Evolutionary conservation across 37 sponge, comb jelly and placozoan species (phyloP).

Genomic region (Halisarca cf. caerulea): DNA sequence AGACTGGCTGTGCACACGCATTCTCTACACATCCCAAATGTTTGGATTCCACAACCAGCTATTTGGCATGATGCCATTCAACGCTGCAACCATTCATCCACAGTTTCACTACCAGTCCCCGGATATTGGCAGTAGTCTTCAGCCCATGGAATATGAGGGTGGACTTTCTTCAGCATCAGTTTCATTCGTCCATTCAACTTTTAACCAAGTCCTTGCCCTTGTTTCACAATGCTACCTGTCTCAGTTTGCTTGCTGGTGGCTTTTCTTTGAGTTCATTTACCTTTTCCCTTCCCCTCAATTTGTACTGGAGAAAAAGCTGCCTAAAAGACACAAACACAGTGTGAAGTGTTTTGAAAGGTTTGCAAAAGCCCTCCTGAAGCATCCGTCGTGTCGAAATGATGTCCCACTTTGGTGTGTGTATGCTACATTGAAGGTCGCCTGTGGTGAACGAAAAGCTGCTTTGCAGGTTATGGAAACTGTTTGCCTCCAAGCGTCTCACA

Average conservation of each 20-base stretch:
- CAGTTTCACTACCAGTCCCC: neutral
- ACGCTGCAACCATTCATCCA: neutral
- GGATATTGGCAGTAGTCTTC: neutral
- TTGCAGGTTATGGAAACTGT: constrained; percentile 23
- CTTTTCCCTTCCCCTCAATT: neutral
- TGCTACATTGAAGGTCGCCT: constrained; percentile 47
- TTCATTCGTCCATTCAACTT: constrained; percentile 41
- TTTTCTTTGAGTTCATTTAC: constrained; percentile 20
- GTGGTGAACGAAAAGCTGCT: constrained; percentile 50
- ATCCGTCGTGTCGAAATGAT: constrained; percentile 50
- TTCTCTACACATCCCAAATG: neutral
- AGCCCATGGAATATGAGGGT: neutral
- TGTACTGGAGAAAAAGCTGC: neutral
- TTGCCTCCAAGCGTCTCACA: neutral
- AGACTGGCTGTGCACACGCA: neutral
- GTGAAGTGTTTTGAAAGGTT: constrained; percentile 41
- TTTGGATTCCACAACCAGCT: neutral
- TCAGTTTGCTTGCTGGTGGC: constrained; percentile 42
- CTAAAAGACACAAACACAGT: neutral
- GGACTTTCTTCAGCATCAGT: neutral
- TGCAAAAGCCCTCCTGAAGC: constrained; percentile 54
- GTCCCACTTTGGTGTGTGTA: constrained; percentile 60
- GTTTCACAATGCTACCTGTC: constrained; percentile 12
- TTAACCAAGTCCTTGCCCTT: constrained; percentile 59
- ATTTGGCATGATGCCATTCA: neutral